Evolutionary conservation across 2,797 vertebrate genomes (phyloP).

Genomic region (Ctenopoma multispine): DNA sequence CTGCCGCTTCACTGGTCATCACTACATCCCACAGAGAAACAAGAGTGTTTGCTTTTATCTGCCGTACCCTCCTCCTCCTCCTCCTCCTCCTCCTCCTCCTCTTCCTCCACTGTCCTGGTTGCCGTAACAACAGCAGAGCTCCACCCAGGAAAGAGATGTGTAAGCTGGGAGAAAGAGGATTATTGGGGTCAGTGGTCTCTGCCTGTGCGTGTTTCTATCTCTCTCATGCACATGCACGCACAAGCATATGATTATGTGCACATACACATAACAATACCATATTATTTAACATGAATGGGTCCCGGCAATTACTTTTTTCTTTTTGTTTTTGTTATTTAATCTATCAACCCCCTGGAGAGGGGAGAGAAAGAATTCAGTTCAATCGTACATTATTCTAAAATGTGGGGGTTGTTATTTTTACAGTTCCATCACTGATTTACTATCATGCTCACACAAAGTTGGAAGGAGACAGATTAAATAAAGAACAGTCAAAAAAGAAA

Average conservation of each 20-base stretch:
- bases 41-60: slow-evolving; percentile 72
- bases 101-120: slow-evolving; percentile 45
- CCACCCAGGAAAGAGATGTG: slow-evolving; percentile 77
- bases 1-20: slow-evolving; percentile 73
- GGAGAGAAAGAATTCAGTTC: not conserved
- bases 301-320: slow-evolving; percentile 17
- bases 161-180: slow-evolving; percentile 74
- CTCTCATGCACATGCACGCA: slow-evolving; percentile 30
- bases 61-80: slow-evolving; percentile 14
- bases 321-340: slow-evolving; percentile 27
- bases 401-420: no score
- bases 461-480: no score
- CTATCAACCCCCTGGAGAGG: not conserved
- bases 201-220: slow-evolving; percentile 24
- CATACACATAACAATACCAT: slow-evolving; percentile 29
- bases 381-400: not conserved
- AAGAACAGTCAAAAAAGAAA: not conserved
- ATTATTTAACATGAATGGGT: slow-evolving; percentile 22
- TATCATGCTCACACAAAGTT: no score
- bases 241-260: slow-evolving; percentile 30
- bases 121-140: slow-evolving; percentile 74
- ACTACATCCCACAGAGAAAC: slow-evolving; percentile 73
- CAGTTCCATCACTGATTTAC: not conserved
- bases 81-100: slow-evolving; percentile 16
- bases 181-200: slow-evolving; percentile 79